Evolutionary conservation across 2,113 vertebrate species (phyloP).

Genomic region (Nerophis ophidion): DNA sequence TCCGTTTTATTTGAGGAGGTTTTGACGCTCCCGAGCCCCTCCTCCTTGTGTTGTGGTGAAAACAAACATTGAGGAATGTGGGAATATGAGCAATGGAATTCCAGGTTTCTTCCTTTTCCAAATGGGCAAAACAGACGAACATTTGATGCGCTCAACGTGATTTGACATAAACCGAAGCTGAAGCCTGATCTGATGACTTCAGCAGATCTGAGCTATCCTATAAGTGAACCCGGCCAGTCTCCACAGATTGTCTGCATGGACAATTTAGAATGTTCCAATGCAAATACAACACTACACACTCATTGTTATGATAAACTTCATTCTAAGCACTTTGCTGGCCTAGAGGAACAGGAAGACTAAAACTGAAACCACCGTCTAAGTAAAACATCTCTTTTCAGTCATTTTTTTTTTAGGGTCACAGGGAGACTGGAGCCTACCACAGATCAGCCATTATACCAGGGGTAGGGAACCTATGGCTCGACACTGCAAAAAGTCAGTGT

Average conservation of each 20-base stretch:
- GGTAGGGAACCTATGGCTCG: too few species aligned
- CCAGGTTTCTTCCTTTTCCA: conserved; percentile 17
- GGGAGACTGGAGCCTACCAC: too few species aligned
- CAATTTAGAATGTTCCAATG: conserved; percentile 8
- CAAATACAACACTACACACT: background rate
- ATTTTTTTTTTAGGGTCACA: too few species aligned
- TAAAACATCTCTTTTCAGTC: too few species aligned
- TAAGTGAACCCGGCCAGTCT: conserved; percentile 2
- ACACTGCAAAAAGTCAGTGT: too few species aligned
- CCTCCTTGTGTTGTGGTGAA: background rate
- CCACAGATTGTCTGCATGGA: conserved; percentile 10
- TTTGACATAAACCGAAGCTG: conserved; percentile 10
- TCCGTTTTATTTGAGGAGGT: background rate
- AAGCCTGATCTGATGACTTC: conserved; percentile 42
- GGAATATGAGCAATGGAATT: conserved; percentile 22
- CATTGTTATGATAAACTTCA: too few species aligned
- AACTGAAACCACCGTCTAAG: too few species aligned
- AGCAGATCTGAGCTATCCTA: conserved; percentile 27
- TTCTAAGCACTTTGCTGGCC: too few species aligned
- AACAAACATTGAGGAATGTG: background rate
- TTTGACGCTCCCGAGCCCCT: background rate
- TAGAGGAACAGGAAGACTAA: too few species aligned
- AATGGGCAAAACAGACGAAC: conserved; percentile 15
- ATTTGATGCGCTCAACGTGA: conserved; percentile 8
- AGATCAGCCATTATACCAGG: too few species aligned